A percentile compares a stretch with the other conserved stretches of the same genome.
These are phyloP conservation scores for Oreochromis aureus DNA, from an alignment of 2,113 vertebrate species.

Conservation along the genomic window DNA sequence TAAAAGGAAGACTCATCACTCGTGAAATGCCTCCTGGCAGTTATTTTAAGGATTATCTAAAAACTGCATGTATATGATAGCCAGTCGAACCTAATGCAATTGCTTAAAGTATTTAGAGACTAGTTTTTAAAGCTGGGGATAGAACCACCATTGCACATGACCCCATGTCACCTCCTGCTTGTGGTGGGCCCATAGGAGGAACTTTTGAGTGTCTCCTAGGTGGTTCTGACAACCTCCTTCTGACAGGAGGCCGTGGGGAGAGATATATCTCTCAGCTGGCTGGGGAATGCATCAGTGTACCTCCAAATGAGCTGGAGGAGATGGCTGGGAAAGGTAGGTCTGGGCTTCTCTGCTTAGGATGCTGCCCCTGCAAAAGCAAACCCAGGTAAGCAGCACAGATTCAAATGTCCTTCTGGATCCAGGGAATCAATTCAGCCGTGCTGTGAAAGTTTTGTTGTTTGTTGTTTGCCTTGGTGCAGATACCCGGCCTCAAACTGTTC, in stretches of 20 bases:
- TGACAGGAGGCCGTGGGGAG: neutral
- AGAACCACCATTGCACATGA: neutral
- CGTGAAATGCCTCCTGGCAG: neutral
- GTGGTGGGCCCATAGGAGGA: neutral
- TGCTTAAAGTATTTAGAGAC: neutral
- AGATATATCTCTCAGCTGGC: accelerated
- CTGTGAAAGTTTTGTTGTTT: neutral
- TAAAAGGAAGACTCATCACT: neutral
- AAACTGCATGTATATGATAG: neutral
- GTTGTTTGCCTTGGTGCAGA: neutral
- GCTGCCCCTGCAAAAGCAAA: accelerated
- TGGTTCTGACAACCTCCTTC: neutral
- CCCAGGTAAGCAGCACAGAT: neutral
- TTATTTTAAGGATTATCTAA: neutral
- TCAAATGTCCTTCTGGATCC: neutral
- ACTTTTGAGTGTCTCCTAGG: neutral
- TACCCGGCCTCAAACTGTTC: accelerated
- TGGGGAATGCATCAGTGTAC: accelerated
- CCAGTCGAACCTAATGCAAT: no score
- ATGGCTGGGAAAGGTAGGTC: neutral
- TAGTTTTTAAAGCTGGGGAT: neutral
- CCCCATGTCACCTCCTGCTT: neutral
- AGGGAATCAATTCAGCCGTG: neutral
- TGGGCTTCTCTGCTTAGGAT: accelerated
- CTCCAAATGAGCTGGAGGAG: neutral